These are phyloP conservation scores for Heterohyrax brucei DNA, from an alignment of 2,797 vertebrate genomes.

Conservation along the genomic window DNA sequence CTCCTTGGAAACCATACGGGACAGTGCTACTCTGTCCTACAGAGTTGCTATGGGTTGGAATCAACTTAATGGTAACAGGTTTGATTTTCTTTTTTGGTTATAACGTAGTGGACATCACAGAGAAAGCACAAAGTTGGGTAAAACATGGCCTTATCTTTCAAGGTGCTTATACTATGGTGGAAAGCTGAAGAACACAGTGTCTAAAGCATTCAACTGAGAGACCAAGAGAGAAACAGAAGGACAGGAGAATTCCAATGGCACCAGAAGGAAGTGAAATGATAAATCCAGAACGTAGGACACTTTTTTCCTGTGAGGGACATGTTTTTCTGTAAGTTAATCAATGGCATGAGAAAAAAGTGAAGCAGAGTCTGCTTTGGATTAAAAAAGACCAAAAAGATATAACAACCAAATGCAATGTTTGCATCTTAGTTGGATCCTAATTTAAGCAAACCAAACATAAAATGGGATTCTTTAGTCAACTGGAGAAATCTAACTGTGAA, in stretches of 20 bases:
- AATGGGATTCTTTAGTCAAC: not conserved
- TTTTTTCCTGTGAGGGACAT: too few relatives aligned
- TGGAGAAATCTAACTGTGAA: not conserved
- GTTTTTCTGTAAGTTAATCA: constrained; percentile 36
- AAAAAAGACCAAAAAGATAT: not conserved
- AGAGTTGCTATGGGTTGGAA: too few relatives aligned
- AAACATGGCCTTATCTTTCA: not conserved
- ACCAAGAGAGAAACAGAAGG: constrained; percentile 61
- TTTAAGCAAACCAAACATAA: constrained; percentile 5
- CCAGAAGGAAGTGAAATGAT: constrained; percentile 28
- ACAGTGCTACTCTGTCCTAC: too few relatives aligned
- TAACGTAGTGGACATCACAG: not conserved
- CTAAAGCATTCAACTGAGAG: constrained; percentile 46
- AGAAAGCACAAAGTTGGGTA: not conserved
- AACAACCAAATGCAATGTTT: not conserved
- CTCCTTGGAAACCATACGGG: too few relatives aligned
- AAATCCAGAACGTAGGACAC: constrained; percentile 18
- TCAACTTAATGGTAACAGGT: too few relatives aligned
- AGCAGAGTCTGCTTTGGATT: not conserved
- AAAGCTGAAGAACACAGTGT: constrained; percentile 35
- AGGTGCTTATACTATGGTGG: constrained; percentile 25
- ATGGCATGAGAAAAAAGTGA: not conserved
- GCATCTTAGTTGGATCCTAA: not conserved
- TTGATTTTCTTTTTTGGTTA: too few relatives aligned
- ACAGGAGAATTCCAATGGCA: constrained; percentile 38